A percentile compares a stretch with the other conserved stretches of the same genome.
Conservation (phyloP, 2,888 invertebrate species). For the Tortricodes alternella region DNA sequence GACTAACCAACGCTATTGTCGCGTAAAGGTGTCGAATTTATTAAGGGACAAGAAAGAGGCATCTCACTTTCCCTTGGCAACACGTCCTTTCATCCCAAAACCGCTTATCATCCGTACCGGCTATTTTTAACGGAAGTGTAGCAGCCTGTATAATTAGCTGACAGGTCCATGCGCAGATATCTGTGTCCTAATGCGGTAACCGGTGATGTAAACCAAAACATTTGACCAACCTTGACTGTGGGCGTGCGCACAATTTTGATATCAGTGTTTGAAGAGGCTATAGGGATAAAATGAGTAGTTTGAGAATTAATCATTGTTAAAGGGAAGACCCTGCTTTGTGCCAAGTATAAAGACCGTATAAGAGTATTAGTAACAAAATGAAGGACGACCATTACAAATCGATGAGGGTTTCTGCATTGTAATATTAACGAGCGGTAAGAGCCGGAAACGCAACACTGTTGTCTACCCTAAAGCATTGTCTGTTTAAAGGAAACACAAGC, state of each 20-base stretch:
- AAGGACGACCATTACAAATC: no score
- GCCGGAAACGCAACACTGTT: no score
- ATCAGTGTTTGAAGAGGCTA: neutral
- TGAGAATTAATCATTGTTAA: neutral
- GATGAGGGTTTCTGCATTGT: no score
- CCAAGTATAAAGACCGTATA: neutral
- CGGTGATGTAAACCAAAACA: conserved; percentile 14
- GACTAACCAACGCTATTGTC: no score
- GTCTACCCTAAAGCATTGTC: no score
- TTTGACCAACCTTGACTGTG: conserved; percentile 9
- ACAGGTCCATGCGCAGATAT: conserved; percentile 10
- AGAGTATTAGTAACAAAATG: no score
- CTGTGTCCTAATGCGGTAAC: conserved; percentile 25
- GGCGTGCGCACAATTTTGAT: neutral
- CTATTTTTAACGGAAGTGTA: conserved; percentile 23
- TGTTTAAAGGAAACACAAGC: no score
- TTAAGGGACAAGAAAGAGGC: neutral
- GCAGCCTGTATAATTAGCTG: conserved; percentile 26
- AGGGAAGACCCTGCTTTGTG: neutral
- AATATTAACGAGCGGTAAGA: no score
- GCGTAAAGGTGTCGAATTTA: no score
- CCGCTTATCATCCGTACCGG: neutral
- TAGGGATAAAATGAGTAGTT: neutral
- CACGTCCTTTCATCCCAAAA: neutral
- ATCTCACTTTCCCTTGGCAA: neutral